Percentiles rank a stretch among this genome's conserved stretches.
phyloP scores from a whole-genome alignment of 2,888 invertebrate genomes.

The Nephrotoma appendiculata region DNA sequence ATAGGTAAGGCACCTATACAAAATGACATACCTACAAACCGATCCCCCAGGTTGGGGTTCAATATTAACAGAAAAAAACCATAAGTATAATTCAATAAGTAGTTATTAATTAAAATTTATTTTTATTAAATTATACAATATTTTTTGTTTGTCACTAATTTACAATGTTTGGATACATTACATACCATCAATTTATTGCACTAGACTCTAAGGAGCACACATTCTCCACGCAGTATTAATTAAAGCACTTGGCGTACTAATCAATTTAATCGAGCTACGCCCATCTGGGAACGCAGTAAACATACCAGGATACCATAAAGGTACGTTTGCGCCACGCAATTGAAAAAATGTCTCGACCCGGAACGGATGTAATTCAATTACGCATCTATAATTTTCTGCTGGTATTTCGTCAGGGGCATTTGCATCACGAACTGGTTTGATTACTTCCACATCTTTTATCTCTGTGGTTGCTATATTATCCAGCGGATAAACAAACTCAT shows the following conservation, averaged over 20 bases:
- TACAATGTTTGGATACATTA: not conserved
- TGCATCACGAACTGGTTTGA: not conserved
- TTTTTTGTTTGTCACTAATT: not conserved
- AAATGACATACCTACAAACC: too few relatives aligned
- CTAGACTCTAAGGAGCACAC: not conserved
- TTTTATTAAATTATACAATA: not conserved
- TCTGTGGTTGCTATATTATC: not conserved
- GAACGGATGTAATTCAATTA: not conserved
- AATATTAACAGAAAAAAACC: too few relatives aligned
- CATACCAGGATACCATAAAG: conserved; percentile 2
- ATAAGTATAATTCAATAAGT: not conserved
- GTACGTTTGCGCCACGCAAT: conserved; percentile 1
- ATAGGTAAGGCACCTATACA: too few relatives aligned
- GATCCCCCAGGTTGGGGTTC: too few relatives aligned
- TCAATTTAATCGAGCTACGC: not conserved
- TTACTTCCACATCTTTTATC: not conserved
- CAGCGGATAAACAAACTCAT: not conserved
- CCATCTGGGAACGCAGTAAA: not conserved
- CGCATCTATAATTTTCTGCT: not conserved
- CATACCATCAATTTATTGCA: not conserved
- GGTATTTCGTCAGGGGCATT: not conserved
- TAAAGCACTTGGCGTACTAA: not conserved
- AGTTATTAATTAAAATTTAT: not conserved
- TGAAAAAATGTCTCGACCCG: conserved; percentile 1
- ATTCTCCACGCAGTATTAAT: not conserved